Base-by-base conservation (phyloP, 2,888 invertebrate species). In the Aethes cnicana region DNA sequence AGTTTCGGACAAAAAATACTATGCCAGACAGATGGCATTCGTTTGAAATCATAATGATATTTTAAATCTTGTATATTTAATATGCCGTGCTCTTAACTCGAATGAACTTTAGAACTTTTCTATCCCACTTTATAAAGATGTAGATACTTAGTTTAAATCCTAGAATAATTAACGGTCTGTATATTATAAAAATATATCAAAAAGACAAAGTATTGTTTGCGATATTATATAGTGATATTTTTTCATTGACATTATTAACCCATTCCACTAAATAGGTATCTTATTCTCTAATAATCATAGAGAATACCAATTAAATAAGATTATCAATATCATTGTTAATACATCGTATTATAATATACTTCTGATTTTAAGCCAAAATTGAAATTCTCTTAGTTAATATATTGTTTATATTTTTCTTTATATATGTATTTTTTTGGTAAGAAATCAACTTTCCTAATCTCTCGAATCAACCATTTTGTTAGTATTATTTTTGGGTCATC, bases 41-140 rank as follows among this genome's bases (percentile, higher is more conserved):
- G n/a, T n/a, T n/a, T n/a, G n/a, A n/a, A n/a, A n/a, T 5, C 23
- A 3, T 23, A 8, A 2, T 6, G 23, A 23, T 23, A 5, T 28
- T 12, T 28, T 12, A 2, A 28, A 28, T 35, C 18, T 18, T 17
- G 11, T 9, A 18, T 6, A 7, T 25, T 28, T 11, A 25, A 39
- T 5, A 9, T 30, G 14, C 39, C 23, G 32, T 48, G 39, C 25
- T 42, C 52, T 52, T 46, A 46, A 52, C 52, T 52, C 46, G 32
- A 52, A 52, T 52, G 44, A 33, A 52, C 30, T 44, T 61, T 52
- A 68, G 55, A 64, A 67, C 32, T 76, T 75, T 78, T 79, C 65
- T 81, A 78, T 71, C 56, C 68, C 72, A 69, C 67, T 67, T 69
- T 72, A 55, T 72, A 72, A 63, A 72, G 66, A 59, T 57, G 57